These are phyloP conservation scores for Schizaphis graminum DNA, from an alignment of 2,888 invertebrate genomes.

Conservation along the genomic window DNA sequence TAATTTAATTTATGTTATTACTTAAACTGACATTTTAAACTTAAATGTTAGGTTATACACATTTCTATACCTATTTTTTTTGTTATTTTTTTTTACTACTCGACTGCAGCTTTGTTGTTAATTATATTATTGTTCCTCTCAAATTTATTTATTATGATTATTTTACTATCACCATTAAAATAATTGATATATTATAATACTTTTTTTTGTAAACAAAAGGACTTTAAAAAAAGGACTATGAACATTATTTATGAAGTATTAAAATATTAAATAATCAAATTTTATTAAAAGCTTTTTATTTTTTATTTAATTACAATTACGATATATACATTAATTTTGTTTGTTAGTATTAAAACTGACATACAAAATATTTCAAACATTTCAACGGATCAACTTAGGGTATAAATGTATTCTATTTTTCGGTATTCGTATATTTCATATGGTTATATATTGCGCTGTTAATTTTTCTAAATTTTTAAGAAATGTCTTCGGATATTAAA, in stretches of 20 bases:
- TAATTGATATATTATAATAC: neutral
- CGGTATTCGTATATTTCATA: neutral
- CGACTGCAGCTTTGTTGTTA: neutral
- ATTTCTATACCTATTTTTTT: neutral
- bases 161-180: neutral
- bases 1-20: neutral
- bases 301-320: constrained; percentile 3
- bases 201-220: neutral
- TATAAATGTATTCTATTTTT: neutral
- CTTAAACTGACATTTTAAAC: neutral
- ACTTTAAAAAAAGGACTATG: neutral
- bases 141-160: neutral
- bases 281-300: neutral
- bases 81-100: neutral
- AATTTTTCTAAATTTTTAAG: too few relatives aligned
- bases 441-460: neutral
- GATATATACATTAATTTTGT: neutral
- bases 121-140: neutral
- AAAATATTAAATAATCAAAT: neutral
- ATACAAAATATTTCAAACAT: too few relatives aligned
- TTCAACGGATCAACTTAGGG: neutral
- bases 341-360: neutral
- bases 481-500: neutral
- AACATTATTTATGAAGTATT: neutral
- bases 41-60: neutral